A percentile compares a stretch with the other conserved stretches of the same genome.
Conservation (phyloP, 2,113 vertebrate genomes). For the Sturnus vulgaris region DNA sequence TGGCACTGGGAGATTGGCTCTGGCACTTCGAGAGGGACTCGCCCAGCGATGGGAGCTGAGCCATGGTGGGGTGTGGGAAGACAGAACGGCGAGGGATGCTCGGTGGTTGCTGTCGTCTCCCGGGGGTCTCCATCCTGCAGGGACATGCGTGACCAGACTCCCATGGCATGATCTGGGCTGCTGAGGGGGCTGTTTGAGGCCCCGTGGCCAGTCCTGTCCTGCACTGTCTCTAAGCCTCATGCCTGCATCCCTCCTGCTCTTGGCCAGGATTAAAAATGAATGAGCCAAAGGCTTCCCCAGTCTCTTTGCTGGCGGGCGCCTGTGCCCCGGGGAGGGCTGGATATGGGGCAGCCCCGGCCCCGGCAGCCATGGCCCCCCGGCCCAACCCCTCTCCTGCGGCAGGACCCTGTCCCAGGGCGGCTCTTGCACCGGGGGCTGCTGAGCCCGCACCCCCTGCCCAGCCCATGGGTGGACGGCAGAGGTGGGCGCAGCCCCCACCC, state of each 20-base stretch:
- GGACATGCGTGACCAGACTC: neutral
- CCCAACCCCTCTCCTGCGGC: neutral
- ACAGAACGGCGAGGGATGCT: neutral
- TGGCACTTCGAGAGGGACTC: neutral
- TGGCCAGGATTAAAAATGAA: neutral
- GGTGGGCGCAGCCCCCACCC: neutral
- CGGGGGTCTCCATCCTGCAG: fast-evolving
- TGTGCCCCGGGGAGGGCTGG: neutral
- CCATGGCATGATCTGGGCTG: neutral
- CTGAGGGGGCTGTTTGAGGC: neutral
- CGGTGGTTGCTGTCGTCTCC: neutral
- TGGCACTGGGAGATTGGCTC: neutral
- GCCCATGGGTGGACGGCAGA: neutral
- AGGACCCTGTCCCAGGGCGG: fast-evolving
- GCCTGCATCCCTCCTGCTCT: neutral
- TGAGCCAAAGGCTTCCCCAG: neutral
- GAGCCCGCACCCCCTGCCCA: neutral
- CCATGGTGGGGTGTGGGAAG: fast-evolving
- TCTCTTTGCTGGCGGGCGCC: neutral
- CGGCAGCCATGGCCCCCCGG: too few species aligned
- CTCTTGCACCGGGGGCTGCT: neutral
- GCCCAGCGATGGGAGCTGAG: neutral
- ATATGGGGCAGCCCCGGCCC: fast-evolving
- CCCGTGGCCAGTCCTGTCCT: fast-evolving
- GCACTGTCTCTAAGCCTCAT: fast-evolving